Conservation (phyloP, 2,113 vertebrate genomes). For the Origma solitaria region DNA sequence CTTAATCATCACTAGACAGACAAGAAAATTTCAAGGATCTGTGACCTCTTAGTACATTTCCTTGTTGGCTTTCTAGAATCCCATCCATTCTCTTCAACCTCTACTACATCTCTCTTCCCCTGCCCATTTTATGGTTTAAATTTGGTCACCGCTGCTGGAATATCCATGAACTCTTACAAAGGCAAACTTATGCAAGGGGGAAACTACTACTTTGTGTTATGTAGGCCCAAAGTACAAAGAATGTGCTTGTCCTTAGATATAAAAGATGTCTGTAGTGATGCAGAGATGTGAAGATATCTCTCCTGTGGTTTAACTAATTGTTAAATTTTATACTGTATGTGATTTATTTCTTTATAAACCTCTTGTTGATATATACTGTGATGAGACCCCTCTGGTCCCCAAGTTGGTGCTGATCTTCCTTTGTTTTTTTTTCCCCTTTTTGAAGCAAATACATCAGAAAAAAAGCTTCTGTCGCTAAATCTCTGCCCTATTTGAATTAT, state of each 20-base stretch:
- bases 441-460: neutral
- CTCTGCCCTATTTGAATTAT: neutral
- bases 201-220: neutral
- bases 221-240: neutral
- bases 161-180: neutral
- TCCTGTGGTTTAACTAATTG: neutral
- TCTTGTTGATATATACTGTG: neutral
- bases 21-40: neutral
- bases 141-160: neutral
- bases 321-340: neutral
- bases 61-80: neutral
- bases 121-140: neutral
- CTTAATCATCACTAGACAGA: neutral
- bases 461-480: neutral
- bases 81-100: neutral
- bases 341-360: neutral
- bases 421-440: neutral
- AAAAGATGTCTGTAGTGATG: neutral
- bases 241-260: neutral
- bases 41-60: neutral
- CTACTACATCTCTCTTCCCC: neutral
- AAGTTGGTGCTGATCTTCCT: neutral
- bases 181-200: neutral
- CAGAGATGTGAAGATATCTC: neutral
- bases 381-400: neutral